Evolutionary conservation across 37 sponge, comb jelly and placozoan genomes (phyloP).

Genomic region (Geodia barretti): DNA sequence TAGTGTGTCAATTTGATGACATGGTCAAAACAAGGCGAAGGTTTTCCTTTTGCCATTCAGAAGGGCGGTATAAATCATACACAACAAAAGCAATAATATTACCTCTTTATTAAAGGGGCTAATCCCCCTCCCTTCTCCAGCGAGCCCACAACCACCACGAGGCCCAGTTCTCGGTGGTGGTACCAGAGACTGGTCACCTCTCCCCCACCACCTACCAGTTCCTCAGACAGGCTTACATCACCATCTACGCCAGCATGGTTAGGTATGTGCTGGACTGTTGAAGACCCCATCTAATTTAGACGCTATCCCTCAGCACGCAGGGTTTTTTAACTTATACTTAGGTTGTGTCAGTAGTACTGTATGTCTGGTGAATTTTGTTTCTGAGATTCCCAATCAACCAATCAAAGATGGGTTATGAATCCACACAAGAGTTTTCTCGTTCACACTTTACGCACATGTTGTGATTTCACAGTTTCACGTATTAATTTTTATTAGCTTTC

Average conservation of each 20-base stretch:
- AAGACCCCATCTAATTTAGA: background rate
- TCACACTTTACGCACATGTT: too few relatives aligned
- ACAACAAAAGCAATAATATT: background rate
- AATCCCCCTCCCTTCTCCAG: background rate
- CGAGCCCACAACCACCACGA: conserved; percentile 32
- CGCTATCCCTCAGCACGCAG: too few relatives aligned
- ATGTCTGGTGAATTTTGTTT: background rate
- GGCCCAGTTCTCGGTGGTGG: background rate
- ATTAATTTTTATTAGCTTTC: too few relatives aligned
- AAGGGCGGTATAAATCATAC: background rate
- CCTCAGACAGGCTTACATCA: conserved; percentile 47
- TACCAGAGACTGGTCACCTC: conserved; percentile 42
- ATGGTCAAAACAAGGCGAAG: too few relatives aligned
- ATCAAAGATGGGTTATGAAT: too few relatives aligned
- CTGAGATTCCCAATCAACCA: background rate
- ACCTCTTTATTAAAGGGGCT: background rate
- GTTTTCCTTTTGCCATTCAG: background rate
- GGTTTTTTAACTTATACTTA: background rate
- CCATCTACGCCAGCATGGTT: conserved; percentile 32
- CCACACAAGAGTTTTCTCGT: too few relatives aligned
- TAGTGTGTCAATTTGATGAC: background rate
- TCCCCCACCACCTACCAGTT: conserved; percentile 36
- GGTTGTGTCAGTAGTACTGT: background rate
- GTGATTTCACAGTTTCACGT: too few relatives aligned
- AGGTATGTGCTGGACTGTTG: conserved; percentile 14